These are phyloP conservation scores for Cydia splendana DNA, from an alignment of 1,140 invertebrate species.

Conservation along the genomic window DNA sequence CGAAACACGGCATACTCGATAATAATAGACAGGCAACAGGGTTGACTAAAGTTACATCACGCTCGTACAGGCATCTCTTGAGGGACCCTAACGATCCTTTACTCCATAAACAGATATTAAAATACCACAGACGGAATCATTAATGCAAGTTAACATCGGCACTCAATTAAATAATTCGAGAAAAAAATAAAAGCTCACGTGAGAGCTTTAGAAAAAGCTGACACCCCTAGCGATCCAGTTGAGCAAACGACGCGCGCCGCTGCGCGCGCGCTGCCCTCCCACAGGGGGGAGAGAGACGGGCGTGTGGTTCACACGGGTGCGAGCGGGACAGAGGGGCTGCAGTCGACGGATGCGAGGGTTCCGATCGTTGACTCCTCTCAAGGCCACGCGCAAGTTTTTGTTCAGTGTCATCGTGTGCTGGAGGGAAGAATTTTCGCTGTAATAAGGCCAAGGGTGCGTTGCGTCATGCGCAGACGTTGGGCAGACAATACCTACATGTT, in stretches of 20 bases:
- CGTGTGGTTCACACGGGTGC: constrained; percentile 36
- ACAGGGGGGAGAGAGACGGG: constrained; percentile 57
- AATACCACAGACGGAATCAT: constrained; percentile 45
- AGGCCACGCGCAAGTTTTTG: constrained; percentile 71
- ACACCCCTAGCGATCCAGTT: constrained; percentile 72
- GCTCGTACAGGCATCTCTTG: constrained; percentile 19
- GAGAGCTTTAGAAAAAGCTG: constrained; percentile 67
- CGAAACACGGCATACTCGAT: constrained; percentile 50
- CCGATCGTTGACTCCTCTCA: constrained; percentile 75
- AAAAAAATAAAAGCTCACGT: constrained; percentile 60
- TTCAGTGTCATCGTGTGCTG: constrained; percentile 54
- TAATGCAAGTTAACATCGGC: constrained; percentile 47
- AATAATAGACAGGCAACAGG: constrained; percentile 46
- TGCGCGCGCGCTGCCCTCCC: constrained; percentile 62
- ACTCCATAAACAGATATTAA: constrained; percentile 44
- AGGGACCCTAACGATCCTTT: constrained; percentile 21
- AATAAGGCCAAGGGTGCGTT: constrained; percentile 27
- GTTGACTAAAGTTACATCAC: constrained; percentile 39
- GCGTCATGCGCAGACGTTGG: constrained; percentile 27
- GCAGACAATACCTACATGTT: constrained; percentile 24
- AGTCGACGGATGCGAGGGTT: constrained; percentile 71
- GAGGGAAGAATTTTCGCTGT: constrained; percentile 21
- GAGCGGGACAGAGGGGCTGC: constrained; percentile 57
- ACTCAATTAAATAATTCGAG: constrained; percentile 58
- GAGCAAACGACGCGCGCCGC: constrained; percentile 70